Conservation (phyloP, 2,888 invertebrate species). For the Drosophila putrida region DNA sequence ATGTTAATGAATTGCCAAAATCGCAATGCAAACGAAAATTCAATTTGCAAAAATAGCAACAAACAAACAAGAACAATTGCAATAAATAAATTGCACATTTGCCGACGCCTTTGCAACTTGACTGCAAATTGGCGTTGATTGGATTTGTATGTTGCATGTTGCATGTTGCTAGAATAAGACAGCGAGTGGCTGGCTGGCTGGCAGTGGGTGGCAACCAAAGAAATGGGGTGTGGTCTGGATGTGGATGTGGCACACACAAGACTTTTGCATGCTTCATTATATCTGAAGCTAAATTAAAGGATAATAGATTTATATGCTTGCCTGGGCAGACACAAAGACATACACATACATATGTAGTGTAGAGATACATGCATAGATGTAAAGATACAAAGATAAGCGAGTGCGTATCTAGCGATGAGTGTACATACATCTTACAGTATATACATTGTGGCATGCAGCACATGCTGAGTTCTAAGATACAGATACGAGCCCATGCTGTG, state of each 20-base stretch:
- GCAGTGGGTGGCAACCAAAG: neutral
- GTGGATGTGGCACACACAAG: slow-evolving; percentile 39
- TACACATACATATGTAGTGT: slow-evolving; percentile 7
- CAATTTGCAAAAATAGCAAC: slow-evolving; percentile 74
- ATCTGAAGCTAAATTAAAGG: slow-evolving; percentile 73
- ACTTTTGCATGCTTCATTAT: slow-evolving; percentile 73
- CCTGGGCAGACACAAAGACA: slow-evolving; percentile 42
- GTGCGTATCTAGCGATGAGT: neutral
- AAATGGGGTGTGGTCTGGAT: no score
- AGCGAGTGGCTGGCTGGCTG: neutral
- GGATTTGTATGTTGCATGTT: slow-evolving; percentile 59
- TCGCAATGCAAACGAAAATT: slow-evolving; percentile 72
- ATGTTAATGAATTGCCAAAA: slow-evolving; percentile 76
- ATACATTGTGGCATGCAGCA: slow-evolving; percentile 15
- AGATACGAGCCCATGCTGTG: slow-evolving; percentile 20
- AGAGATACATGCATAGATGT: slow-evolving; percentile 9
- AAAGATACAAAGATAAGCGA: slow-evolving; percentile 15
- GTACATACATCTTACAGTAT: neutral
- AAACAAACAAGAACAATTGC: slow-evolving; percentile 24
- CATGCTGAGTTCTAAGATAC: slow-evolving; percentile 23
- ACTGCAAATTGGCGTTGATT: slow-evolving; percentile 75
- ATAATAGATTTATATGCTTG: slow-evolving; percentile 76
- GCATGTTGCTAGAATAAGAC: neutral
- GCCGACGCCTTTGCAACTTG: slow-evolving; percentile 55
- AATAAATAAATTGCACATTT: slow-evolving; percentile 75